phyloP scores from a whole-genome alignment of 2,888 invertebrate species.

The Megamerina dolium region DNA sequence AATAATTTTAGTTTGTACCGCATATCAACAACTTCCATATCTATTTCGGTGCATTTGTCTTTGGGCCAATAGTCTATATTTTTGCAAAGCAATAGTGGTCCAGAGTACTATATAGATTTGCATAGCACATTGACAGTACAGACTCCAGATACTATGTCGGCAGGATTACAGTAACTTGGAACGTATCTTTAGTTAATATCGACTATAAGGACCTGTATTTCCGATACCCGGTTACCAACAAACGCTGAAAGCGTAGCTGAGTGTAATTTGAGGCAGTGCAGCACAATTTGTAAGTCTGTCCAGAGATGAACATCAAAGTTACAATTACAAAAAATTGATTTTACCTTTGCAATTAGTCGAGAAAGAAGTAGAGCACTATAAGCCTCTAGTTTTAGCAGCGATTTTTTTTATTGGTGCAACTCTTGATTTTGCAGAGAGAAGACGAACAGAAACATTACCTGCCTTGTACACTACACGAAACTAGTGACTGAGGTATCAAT shows the following conservation, averaged over 20 bases:
- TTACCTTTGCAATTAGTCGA: slow-evolving; percentile 6
- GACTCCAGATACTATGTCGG: slow-evolving; percentile 4
- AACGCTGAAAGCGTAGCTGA: no score
- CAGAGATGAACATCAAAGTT: no score
- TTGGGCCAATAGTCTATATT: no score
- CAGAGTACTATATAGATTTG: no score
- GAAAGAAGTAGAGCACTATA: slow-evolving; percentile 11
- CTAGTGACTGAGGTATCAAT: background rate
- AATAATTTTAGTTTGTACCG: no score
- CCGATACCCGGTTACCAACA: no score
- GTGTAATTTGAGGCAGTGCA: slow-evolving; percentile 19
- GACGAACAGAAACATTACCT: background rate
- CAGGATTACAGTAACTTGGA: no score
- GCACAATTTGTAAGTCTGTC: slow-evolving; percentile 21
- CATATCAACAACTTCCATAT: no score
- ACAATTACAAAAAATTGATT: background rate
- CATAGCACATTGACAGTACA: slow-evolving; percentile 1
- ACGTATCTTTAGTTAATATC: slow-evolving; percentile 14
- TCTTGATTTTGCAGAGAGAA: slow-evolving; percentile 11
- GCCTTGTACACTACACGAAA: background rate
- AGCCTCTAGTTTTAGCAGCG: slow-evolving; percentile 14
- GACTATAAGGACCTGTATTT: no score
- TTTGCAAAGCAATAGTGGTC: no score
- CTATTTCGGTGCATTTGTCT: no score
- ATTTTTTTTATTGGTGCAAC: slow-evolving; percentile 14